Evolutionary conservation across 2,888 invertebrate species (phyloP), one percentile per base, ranked within the genome.

Genomic region (Deilephila porcellus): DNA sequence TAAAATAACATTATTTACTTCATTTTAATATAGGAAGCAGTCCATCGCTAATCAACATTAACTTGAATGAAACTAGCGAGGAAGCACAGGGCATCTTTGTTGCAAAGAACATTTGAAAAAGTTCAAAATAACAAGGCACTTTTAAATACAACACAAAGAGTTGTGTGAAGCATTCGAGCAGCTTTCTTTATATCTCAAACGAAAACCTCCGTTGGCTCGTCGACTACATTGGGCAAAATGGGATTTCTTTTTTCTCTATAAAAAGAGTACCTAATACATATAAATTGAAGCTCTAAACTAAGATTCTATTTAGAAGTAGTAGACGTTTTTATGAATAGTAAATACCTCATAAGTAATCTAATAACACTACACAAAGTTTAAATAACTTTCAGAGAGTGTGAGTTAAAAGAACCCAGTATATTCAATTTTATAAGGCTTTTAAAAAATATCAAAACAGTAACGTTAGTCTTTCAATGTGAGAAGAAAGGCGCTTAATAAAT

Each of bases 151-250:
- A 67, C 67, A 52, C 67, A 67, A 67, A 67, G 67, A 67, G 45
- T 45, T 45, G 67, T 52, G 67, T 67, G 67, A 45, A 67, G 67
- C 52, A 52, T 67, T 67, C 67, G 67, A 52, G 67, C 25, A 67
- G 67, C 52, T 67, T 67, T 67, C 67, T 67, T 67, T 67, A 67
- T 67, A 52, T 67, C 67, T 67, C 25, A 67, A 67, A 67, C 67
- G 67, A 67, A 67, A 67, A 52, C 67, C 45, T 52, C 14, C 25
- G 45, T 25, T 67, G 25, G 25, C 67, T 67, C 52, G 45, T 25
- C 14, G 52, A 52, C 25, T 25, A 67, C 67, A 67, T 67, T 67
- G 52, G 45, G 11, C 45, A 45, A 52, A 67, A 67, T 52, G 4
- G 25, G 17, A 45, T 67, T 67, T 67, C 25, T 52, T 67, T 52